Conservation (phyloP, 2,888 invertebrate genomes). For the Galerucella nymphaeae region DNA sequence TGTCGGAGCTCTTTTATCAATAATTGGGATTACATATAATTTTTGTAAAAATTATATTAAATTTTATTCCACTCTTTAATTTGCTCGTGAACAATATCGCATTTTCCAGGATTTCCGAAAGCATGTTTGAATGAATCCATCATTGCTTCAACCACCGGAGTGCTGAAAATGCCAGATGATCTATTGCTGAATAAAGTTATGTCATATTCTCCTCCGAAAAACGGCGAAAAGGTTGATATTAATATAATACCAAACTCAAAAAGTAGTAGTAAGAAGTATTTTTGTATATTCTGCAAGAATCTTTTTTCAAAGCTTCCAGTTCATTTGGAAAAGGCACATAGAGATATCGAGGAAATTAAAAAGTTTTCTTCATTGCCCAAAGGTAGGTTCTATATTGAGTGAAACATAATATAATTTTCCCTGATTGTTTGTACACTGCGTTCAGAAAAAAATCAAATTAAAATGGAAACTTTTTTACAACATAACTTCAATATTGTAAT, state of each 20-base stretch:
- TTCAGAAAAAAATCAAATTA: no score
- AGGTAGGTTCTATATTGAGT: neutral
- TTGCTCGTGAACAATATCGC: neutral
- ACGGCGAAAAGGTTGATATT: neutral
- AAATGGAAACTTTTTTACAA: no score
- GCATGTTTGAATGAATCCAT: neutral
- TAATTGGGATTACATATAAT: neutral
- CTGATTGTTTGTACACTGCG: no score
- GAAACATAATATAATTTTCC: no score
- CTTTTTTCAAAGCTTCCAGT: constrained; percentile 16
- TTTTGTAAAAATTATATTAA: neutral
- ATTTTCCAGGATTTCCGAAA: neutral
- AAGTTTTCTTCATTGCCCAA: constrained; percentile 8
- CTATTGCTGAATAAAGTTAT: neutral
- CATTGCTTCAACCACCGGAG: neutral
- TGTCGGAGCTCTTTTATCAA: no score
- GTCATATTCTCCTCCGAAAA: constrained; percentile 3
- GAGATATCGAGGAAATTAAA: neutral
- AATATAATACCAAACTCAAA: constrained; percentile 3
- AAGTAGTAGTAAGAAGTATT: constrained; percentile 8
- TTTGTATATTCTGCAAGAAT: constrained; percentile 16
- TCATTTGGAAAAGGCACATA: constrained; percentile 12
- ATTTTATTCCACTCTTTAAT: neutral
- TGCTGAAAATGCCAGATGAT: neutral
- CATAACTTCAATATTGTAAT: no score